Conservation (phyloP, 2,888 invertebrate genomes). For the Hofmannophila pseudospretella region DNA sequence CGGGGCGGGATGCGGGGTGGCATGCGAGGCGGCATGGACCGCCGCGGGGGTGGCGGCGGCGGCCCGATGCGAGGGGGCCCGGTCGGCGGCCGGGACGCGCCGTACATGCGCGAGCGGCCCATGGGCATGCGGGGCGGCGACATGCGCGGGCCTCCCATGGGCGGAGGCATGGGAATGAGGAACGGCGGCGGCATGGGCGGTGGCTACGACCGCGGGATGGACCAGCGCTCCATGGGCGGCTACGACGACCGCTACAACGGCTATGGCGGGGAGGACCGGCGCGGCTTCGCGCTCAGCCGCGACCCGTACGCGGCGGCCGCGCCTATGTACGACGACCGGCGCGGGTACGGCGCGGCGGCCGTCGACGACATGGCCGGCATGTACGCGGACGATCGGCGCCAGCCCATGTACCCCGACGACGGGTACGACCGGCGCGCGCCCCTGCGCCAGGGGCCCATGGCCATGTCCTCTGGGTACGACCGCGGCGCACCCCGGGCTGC, state of each 20-base stretch:
- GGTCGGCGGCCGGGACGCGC: slow-evolving; percentile 38
- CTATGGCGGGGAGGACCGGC: slow-evolving; percentile 64
- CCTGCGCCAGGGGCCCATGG: slow-evolving; percentile 41
- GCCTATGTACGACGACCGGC: slow-evolving; percentile 46
- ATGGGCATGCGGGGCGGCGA: slow-evolving; percentile 53
- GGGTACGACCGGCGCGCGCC: slow-evolving; percentile 39
- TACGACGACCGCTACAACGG: slow-evolving; percentile 67
- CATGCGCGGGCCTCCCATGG: slow-evolving; percentile 68
- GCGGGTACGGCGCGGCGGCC: slow-evolving; percentile 29
- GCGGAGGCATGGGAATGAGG: slow-evolving; percentile 63
- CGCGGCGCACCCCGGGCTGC: slow-evolving; percentile 45
- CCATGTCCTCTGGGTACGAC: slow-evolving; percentile 47
- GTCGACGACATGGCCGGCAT: slow-evolving; percentile 22
- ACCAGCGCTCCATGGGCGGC: slow-evolving; percentile 37
- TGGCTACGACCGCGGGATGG: slow-evolving; percentile 48
- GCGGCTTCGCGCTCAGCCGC: slow-evolving; percentile 55
- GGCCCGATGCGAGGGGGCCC: slow-evolving; percentile 53
- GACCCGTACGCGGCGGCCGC: slow-evolving; percentile 57
- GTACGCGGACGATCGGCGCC: slow-evolving; percentile 35
- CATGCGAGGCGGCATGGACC: slow-evolving; percentile 49
- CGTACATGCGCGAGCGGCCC: slow-evolving; percentile 61
- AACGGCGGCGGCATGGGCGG: slow-evolving; percentile 43
- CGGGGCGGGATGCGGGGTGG: slow-evolving; percentile 72
- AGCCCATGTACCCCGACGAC: slow-evolving; percentile 37
- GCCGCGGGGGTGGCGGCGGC: slow-evolving; percentile 50